phyloP scores from a whole-genome alignment of 2,888 invertebrate species.

The Apodemia zela region DNA sequence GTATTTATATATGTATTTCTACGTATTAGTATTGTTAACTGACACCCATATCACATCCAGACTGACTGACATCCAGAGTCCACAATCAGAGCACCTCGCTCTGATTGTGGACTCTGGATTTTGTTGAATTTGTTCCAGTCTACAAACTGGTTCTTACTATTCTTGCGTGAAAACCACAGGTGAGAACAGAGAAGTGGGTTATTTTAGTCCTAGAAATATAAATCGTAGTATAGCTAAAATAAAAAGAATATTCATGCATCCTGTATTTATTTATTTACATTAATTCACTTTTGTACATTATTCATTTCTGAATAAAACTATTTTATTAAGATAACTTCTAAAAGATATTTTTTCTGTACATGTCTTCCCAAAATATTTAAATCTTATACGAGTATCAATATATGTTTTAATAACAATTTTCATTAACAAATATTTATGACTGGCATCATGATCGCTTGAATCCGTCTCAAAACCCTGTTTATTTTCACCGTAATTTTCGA shows the following conservation, averaged over 20 bases:
- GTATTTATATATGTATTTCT: no score
- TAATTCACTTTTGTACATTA: background rate
- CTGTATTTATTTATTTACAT: background rate
- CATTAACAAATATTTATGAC: background rate
- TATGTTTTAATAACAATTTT: background rate
- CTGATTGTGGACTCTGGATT: no score
- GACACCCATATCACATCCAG: no score
- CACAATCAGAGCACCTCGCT: no score
- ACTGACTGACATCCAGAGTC: no score
- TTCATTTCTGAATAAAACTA: background rate
- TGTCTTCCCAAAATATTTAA: background rate
- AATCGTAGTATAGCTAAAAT: background rate
- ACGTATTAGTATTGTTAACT: no score
- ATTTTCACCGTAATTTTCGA: background rate
- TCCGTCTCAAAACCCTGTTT: background rate
- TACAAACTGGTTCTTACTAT: no score
- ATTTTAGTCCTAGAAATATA: no score
- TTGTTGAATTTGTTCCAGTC: no score
- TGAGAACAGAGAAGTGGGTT: no score
- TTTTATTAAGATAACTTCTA: background rate
- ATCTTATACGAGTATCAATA: background rate
- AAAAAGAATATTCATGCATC: background rate
- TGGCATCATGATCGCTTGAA: constrained; percentile 2
- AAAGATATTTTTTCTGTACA: background rate
- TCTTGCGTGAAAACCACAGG: no score